Percentiles rank a stretch among this genome's conserved stretches.
phyloP scores from a whole-genome alignment of 2,888 invertebrate species.

The Trichopria drosophilae region DNA sequence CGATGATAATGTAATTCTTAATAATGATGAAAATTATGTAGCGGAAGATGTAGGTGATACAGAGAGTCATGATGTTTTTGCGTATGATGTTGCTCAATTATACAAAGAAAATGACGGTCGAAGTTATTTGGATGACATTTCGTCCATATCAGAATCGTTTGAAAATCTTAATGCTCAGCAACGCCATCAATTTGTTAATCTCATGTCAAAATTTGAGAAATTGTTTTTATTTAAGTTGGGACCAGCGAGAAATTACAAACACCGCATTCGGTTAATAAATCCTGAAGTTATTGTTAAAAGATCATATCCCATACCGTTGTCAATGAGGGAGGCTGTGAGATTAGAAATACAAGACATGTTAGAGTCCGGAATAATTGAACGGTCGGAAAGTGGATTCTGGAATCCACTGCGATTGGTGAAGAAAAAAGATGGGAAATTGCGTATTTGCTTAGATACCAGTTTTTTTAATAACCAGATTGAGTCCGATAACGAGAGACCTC shows the following conservation, averaged over 20 bases:
- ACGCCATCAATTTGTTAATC: too few relatives aligned
- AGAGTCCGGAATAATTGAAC: constrained; percentile 7
- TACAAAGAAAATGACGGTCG: neutral
- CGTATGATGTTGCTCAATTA: neutral
- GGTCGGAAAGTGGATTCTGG: constrained; percentile 12
- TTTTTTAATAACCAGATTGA: too few relatives aligned
- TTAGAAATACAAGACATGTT: constrained; percentile 13
- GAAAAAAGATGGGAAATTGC: constrained; percentile 18
- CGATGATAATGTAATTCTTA: neutral
- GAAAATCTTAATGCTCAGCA: too few relatives aligned
- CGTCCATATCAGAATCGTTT: too few relatives aligned
- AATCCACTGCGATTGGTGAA: constrained; percentile 13
- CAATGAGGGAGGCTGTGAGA: constrained; percentile 1
- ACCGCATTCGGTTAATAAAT: constrained; percentile 8
- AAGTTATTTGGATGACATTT: too few relatives aligned
- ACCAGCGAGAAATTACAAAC: constrained; percentile 11
- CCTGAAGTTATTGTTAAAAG: too few relatives aligned
- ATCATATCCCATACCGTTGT: constrained; percentile 10
- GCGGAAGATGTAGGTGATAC: neutral
- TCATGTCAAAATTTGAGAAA: too few relatives aligned
- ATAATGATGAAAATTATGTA: neutral
- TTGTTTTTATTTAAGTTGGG: too few relatives aligned
- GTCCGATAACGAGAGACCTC: too few relatives aligned
- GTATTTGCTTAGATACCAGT: too few relatives aligned
- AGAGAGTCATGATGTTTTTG: neutral